A percentile compares a stretch with the other conserved stretches of the same genome.
phyloP scores from a whole-genome alignment of 2,797 vertebrate species.

The Carduelis carduelis region DNA sequence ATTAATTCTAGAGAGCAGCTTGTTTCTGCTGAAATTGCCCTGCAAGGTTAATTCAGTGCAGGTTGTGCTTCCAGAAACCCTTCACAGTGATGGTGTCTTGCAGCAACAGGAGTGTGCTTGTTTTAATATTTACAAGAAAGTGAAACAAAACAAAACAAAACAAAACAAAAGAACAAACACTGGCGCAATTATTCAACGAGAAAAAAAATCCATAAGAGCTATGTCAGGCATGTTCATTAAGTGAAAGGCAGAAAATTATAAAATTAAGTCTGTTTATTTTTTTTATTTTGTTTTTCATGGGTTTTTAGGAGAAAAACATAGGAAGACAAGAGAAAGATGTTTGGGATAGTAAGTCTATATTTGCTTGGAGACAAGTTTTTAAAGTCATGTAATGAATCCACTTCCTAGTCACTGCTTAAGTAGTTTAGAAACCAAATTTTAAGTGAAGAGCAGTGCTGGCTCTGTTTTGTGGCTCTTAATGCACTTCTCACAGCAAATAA shows the following conservation, averaged over 20 bases:
- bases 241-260: background rate
- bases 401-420: background rate
- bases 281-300: background rate
- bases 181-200: background rate
- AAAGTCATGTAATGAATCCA: background rate
- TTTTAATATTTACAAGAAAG: background rate
- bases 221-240: background rate
- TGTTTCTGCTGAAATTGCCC: background rate
- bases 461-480: background rate
- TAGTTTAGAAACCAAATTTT: background rate
- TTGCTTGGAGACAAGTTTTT: background rate
- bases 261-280: background rate
- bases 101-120: background rate
- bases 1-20: background rate
- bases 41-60: background rate
- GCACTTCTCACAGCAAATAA: background rate
- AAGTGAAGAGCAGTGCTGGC: background rate
- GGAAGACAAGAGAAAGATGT: background rate
- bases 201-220: fast-evolving
- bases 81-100: background rate
- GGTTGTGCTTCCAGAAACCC: background rate
- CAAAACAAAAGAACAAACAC: background rate
- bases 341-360: background rate
- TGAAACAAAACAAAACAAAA: background rate
- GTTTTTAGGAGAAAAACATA: fast-evolving